Conservation (phyloP, 2,113 vertebrate genomes). For the Mirza zaza region DNA sequence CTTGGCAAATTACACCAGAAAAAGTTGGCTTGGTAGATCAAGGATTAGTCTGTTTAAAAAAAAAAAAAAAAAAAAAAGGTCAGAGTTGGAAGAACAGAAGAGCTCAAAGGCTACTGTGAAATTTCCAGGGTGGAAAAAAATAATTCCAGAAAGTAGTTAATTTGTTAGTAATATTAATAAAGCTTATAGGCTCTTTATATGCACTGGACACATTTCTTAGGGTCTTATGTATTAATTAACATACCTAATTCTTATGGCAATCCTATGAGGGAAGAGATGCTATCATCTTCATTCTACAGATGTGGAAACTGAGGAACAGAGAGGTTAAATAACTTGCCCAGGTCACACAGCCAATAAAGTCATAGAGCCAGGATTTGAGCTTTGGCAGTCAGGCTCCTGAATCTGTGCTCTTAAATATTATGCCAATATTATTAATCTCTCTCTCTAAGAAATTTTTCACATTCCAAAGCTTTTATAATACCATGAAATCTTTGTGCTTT, state of each 20-base stretch:
- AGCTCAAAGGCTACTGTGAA: neutral
- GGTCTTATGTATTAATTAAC: neutral
- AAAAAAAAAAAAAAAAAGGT: neutral
- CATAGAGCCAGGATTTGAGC: neutral
- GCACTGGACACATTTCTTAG: neutral
- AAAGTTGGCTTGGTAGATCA: neutral
- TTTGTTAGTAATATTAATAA: neutral
- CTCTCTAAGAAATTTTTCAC: neutral
- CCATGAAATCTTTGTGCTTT: neutral
- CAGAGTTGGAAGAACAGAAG: neutral
- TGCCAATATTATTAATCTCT: neutral
- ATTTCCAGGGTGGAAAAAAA: neutral
- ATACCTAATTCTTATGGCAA: neutral
- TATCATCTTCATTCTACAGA: neutral
- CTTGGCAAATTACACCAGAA: neutral
- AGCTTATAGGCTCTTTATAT: rapidly evolving
- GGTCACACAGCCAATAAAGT: neutral
- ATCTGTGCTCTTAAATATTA: neutral
- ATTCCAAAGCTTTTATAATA: constrained; percentile 10
- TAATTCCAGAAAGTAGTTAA: neutral
- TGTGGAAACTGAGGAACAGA: neutral
- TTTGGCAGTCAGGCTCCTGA: neutral
- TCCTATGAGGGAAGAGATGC: neutral
- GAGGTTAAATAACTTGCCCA: neutral
- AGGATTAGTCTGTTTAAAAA: neutral